Evolutionary conservation across 2,888 invertebrate genomes (phyloP).

Genomic region (Cheilosia variabilis): DNA sequence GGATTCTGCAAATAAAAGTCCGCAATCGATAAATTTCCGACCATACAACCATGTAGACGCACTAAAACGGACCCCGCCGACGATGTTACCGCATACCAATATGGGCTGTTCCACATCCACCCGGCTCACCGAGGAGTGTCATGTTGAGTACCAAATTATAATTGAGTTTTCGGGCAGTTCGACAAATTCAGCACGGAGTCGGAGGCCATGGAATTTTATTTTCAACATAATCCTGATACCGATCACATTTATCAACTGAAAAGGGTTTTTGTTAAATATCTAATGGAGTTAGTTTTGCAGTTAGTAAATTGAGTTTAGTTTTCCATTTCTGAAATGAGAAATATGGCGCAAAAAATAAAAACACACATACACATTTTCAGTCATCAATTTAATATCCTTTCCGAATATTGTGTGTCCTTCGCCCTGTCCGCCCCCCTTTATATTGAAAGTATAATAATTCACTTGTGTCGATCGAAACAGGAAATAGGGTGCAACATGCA

Average conservation of each 20-base stretch:
- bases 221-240: background rate
- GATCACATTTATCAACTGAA: conserved; percentile 17
- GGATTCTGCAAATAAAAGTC: conserved; percentile 1
- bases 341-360: background rate
- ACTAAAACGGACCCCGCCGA: background rate
- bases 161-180: conserved; percentile 29
- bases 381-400: conserved; percentile 39
- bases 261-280: conserved; percentile 29
- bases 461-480: conserved; percentile 40
- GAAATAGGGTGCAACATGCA: conserved; percentile 54
- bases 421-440: conserved; percentile 9
- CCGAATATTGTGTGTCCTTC: conserved; percentile 19
- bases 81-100: background rate
- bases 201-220: background rate
- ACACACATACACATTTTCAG: background rate
- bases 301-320: conserved; percentile 56
- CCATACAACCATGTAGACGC: background rate
- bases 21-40: background rate
- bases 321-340: conserved; percentile 39
- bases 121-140: background rate
- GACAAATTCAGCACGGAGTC: conserved; percentile 6
- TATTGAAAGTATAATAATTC: conserved; percentile 39
- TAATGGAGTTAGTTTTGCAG: conserved; percentile 35
- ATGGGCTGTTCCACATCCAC: background rate
- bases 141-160: conserved; percentile 19